Evolutionary conservation across 2,797 vertebrate genomes (phyloP).

Genomic region (Takifugu ocellatus): DNA sequence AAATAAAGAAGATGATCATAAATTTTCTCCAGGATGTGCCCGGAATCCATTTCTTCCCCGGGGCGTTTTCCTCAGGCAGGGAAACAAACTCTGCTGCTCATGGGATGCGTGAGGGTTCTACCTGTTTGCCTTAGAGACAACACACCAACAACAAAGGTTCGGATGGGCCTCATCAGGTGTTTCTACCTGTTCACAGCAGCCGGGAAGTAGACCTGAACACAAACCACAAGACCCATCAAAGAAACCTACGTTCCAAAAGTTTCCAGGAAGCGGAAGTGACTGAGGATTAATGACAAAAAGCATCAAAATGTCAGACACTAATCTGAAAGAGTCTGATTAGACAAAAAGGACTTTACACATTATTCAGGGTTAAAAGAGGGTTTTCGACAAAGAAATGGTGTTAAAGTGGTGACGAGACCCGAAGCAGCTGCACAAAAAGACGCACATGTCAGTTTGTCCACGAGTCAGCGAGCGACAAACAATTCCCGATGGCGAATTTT

Average conservation of each 20-base stretch:
- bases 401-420: conserved; percentile 8
- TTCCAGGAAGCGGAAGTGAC: no score
- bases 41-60: conserved; percentile 49
- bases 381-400: not conserved
- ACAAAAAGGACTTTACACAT: no score
- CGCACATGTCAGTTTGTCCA: conserved; percentile 15
- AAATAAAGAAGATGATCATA: conserved; percentile 51
- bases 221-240: no score
- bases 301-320: not conserved
- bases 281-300: not conserved
- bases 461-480: conserved; percentile 4
- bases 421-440: conserved; percentile 20
- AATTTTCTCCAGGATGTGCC: conserved; percentile 29
- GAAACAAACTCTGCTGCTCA: conserved; percentile 24
- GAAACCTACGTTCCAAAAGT: no score
- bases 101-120: no score
- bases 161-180: not conserved
- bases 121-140: conserved; percentile 8
- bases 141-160: conserved; percentile 26
- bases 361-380: no score
- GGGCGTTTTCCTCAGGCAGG: conserved; percentile 57
- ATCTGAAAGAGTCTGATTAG: no score
- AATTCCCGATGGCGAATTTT: conserved; percentile 34
- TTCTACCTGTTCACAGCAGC: not conserved
- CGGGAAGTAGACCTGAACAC: no score